Evolutionary conservation across 2,797 vertebrate genomes (phyloP), one percentile per base, ranked within the genome.

Genomic region (Malurus splendens): DNA sequence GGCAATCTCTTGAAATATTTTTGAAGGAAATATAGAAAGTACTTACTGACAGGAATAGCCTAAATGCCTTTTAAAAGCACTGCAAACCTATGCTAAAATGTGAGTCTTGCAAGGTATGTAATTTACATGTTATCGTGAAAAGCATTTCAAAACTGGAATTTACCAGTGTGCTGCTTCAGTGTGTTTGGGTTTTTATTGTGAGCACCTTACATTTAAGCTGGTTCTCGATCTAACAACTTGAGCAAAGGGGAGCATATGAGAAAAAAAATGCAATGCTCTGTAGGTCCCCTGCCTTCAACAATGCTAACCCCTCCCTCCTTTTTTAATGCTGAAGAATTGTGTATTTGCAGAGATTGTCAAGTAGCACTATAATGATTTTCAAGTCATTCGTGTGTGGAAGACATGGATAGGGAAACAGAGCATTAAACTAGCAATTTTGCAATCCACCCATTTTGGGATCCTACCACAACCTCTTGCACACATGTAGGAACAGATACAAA

Each of bases 1-100:
- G 80, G 92, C 82, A 92, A 78, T 90, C 47, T 64, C 90, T 84
- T 67, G 83, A 94, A 96, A 89, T 4, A 12, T 73, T 91, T 94
- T 41, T 92, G 57, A 95, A 93, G 61, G 52, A 79, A 93, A 91
- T 76, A 81, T 16, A 83, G 90, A 87, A 78, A 83, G 66, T 30
- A 82, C 72, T 80, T 93, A 81, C 74, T 70, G 86, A 82, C 42
- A 85, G 75, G 80, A 93, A 93, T 71, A 94, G 76, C 91, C 89
- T 90, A 90, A 91, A 74, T 65, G 38, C 71, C 82, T 79, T 82
- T 78, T 54, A 70, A 92, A 95, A 92, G 87, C 41, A 75, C 9
- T 77, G 70, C 36, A 92, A 55, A 70, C 60, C 38, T 89, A 75
- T 70, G 89, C 62, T 82, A 90, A 90, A 91, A 22, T 82, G 72